phyloP scores from a whole-genome alignment of 2,888 invertebrate genomes.

The Dasypogon diadema region DNA sequence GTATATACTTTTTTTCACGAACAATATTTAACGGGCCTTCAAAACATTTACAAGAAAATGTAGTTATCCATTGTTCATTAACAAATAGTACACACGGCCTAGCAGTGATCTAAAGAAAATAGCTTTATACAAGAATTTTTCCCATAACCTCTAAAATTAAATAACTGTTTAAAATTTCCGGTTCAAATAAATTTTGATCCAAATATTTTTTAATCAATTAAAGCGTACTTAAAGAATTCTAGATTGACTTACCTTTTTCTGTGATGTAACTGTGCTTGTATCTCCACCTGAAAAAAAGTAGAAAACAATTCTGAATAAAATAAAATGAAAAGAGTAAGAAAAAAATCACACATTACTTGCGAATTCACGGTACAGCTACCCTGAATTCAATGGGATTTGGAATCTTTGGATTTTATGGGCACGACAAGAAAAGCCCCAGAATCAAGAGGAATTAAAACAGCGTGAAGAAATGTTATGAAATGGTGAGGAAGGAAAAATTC shows the following conservation, averaged over 20 bases:
- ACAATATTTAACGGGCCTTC: too few relatives aligned
- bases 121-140: too few relatives aligned
- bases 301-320: not conserved
- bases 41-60: too few relatives aligned
- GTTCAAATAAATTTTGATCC: slow-evolving; percentile 18
- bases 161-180: slow-evolving; percentile 38
- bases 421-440: not conserved
- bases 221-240: slow-evolving; percentile 13
- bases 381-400: not conserved
- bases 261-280: slow-evolving; percentile 56
- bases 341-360: not conserved
- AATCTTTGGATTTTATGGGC: not conserved
- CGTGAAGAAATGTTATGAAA: slow-evolving; percentile 7
- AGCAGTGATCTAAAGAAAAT: too few relatives aligned
- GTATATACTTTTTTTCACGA: too few relatives aligned
- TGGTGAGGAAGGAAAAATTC: not conserved
- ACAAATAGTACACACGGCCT: too few relatives aligned
- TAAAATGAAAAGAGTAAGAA: slow-evolving; percentile 37
- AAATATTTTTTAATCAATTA: slow-evolving; percentile 17
- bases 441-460: not conserved
- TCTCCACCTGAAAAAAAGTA: slow-evolving; percentile 54
- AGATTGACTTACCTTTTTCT: slow-evolving; percentile 57
- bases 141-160: slow-evolving; percentile 18
- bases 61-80: too few relatives aligned
- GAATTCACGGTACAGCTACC: not conserved